Evolutionary conservation across 2,113 vertebrate genomes (phyloP), one percentile per base, ranked within the genome.

Genomic region (Pachycephala philippinensis): DNA sequence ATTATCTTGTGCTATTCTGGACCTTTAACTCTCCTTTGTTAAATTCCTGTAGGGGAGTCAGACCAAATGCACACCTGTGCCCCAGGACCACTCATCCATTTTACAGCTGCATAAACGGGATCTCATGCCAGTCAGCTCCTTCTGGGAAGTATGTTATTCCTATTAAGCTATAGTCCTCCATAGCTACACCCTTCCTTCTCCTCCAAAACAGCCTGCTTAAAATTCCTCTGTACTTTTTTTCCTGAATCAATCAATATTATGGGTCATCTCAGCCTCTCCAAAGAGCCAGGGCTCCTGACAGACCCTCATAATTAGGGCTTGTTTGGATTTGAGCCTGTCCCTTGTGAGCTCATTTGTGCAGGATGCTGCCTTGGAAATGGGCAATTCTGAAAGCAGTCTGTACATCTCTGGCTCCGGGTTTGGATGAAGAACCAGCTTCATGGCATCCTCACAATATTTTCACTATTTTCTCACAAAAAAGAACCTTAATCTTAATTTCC

Each of bases 341-440:
- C 87, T 77, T 77, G 87, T 91, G 95, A 87, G 72, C 81, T 95
- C 82, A 77, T 96, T 96, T 96, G 84, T 72, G 56, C 69, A 91
- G 74, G 52, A 80, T 57, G 54, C 42, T 80, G 77, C 79, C 60
- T 72, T 71, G 70, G 84, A 93, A 89, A 93, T 35, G 37, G 35
- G 60, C 39, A 74, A 10, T 76, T 86, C 68, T 5, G 11, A 74
- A 91, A 40, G 37, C 56, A 64, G 49, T 5, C 75, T 52, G 42
- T 53, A 6, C 23, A 61, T 37, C n/a, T 78, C 66, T 65, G 37
- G 10, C 57, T 76, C 81, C 2, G 39, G 69, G n/a, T 65, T 52
- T 91, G n/a, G 79, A 56, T 22, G 27, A 77, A 74, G 70, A 69
- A 87, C 9, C 4, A 71, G 11, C 21, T 74, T 60, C 15, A n/a